A percentile compares a stretch with the other conserved stretches of the same genome.
Conservation (phyloP, 2,797 vertebrate genomes). For the Poeciliopsis infans region DNA sequence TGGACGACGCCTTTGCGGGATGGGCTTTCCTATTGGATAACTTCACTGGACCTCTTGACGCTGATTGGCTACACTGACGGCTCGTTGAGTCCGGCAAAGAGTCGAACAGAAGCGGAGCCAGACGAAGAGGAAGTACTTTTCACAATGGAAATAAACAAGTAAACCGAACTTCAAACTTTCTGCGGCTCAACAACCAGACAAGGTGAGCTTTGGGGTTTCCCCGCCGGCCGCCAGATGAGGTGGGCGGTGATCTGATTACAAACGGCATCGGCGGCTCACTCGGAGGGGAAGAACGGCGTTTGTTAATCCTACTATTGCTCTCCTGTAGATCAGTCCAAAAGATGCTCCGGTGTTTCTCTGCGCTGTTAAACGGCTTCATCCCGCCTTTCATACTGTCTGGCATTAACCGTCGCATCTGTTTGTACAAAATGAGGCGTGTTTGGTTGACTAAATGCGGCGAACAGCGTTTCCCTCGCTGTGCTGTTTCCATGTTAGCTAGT, state of each 20-base stretch:
- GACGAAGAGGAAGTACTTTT: slow-evolving; percentile 72
- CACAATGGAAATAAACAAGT: slow-evolving; percentile 40
- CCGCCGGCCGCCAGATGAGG: background rate
- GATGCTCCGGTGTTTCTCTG: background rate
- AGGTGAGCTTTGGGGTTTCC: slow-evolving; percentile 52
- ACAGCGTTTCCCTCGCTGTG: background rate
- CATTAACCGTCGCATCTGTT: accelerated
- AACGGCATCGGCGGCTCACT: slow-evolving; percentile 7
- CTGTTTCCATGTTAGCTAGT: slow-evolving; percentile 55
- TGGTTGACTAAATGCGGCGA: background rate
- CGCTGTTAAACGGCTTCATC: background rate
- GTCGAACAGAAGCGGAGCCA: slow-evolving; percentile 51
- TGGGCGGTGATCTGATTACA: background rate
- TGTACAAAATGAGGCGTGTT: background rate
- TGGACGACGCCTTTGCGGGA: slow-evolving; percentile 24
- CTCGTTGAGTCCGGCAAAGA: slow-evolving; percentile 66
- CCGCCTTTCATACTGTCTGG: accelerated
- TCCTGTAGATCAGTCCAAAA: background rate
- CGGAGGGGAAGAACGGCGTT: slow-evolving; percentile 17
- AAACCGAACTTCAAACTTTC: slow-evolving; percentile 8
- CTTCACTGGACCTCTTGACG: accelerated
- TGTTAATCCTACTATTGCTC: slow-evolving; percentile 48
- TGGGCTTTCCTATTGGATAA: slow-evolving; percentile 37
- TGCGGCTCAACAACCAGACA: slow-evolving; percentile 3
- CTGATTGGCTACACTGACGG: slow-evolving; percentile 57